Percentiles rank a stretch among this genome's conserved stretches.
phyloP scores from a whole-genome alignment of 1,140 invertebrate species.

The Euwallacea similis region DNA sequence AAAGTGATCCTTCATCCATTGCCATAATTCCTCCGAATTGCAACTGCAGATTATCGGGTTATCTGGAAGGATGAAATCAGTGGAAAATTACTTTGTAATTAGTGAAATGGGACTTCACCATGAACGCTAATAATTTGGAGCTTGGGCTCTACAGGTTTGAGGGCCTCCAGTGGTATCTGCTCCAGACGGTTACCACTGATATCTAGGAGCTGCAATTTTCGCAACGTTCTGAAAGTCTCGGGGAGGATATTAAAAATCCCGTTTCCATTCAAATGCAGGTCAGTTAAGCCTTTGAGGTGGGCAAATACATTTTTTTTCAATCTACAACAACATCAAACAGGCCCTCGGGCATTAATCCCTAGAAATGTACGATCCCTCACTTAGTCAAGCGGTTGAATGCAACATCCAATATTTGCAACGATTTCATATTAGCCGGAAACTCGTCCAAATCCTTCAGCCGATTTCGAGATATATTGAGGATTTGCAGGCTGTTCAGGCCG shows the following conservation, averaged over 20 bases:
- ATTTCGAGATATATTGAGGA: slow-evolving; percentile 83
- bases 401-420: slow-evolving; percentile 77
- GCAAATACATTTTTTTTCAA: slow-evolving; percentile 76
- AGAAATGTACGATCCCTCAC: slow-evolving; percentile 1
- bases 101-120: slow-evolving; percentile 60
- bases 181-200: slow-evolving; percentile 83
- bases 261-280: slow-evolving; percentile 80
- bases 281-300: slow-evolving; percentile 71
- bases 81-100: neutral
- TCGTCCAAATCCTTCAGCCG: slow-evolving; percentile 79
- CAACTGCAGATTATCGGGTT: slow-evolving; percentile 83
- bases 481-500: slow-evolving; percentile 70
- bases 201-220: slow-evolving; percentile 78
- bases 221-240: slow-evolving; percentile 78
- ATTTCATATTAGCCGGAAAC: slow-evolving; percentile 76
- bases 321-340: slow-evolving; percentile 41
- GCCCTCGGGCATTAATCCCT: neutral
- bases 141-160: slow-evolving; percentile 77
- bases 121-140: slow-evolving; percentile 74
- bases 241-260: slow-evolving; percentile 76
- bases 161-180: slow-evolving; percentile 74
- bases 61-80: slow-evolving; percentile 60
- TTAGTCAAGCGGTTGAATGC: slow-evolving; percentile 70
- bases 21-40: slow-evolving; percentile 82
- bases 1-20: slow-evolving; percentile 84